Percentiles rank a stretch among this genome's conserved stretches.
These are phyloP conservation scores for Ceratoteleas bidentatus DNA, from an alignment of 1,140 invertebrate genomes.

Conservation along the genomic window DNA sequence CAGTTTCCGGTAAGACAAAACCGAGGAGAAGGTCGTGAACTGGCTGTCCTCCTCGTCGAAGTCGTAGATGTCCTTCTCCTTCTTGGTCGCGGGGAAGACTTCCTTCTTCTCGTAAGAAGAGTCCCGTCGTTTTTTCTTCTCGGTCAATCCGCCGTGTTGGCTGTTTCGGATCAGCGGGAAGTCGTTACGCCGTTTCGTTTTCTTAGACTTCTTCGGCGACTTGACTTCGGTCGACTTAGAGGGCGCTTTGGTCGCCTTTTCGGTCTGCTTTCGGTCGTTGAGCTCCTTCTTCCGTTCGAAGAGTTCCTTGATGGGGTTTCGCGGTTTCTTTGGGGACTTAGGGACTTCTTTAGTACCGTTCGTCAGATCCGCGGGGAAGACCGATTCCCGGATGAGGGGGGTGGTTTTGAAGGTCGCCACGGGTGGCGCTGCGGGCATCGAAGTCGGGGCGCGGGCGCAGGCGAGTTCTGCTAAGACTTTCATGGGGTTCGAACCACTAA, in stretches of 20 bases:
- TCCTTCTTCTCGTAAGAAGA: slow-evolving; percentile 64
- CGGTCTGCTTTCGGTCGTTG: slow-evolving; percentile 72
- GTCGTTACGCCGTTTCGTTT: slow-evolving; percentile 70
- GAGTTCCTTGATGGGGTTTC: no score
- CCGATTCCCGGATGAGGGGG: slow-evolving; percentile 22
- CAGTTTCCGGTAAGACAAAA: slow-evolving; percentile 74
- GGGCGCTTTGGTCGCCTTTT: slow-evolving; percentile 38
- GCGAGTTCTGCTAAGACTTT: slow-evolving; percentile 79
- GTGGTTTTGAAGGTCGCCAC: slow-evolving; percentile 26
- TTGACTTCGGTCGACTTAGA: neutral
- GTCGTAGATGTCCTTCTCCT: slow-evolving; percentile 77
- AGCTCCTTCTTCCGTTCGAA: slow-evolving; percentile 79
- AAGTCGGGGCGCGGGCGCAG: slow-evolving; percentile 78
- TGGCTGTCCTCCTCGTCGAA: slow-evolving; percentile 79
- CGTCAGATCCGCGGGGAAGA: slow-evolving; percentile 7
- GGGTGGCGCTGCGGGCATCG: no score
- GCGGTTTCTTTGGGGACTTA: no score
- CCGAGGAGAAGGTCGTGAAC: slow-evolving; percentile 60
- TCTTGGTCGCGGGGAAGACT: slow-evolving; percentile 29
- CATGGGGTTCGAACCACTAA: slow-evolving; percentile 78
- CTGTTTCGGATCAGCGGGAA: slow-evolving; percentile 75
- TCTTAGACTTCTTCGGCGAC: slow-evolving; percentile 71
- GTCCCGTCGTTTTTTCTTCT: slow-evolving; percentile 75
- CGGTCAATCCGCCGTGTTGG: slow-evolving; percentile 68
- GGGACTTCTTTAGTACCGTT: slow-evolving; percentile 64